Percentiles rank a stretch among this genome's conserved stretches.
These are phyloP conservation scores for Ceratina calcarata DNA, from an alignment of 1,140 invertebrate genomes.

Conservation along the genomic window DNA sequence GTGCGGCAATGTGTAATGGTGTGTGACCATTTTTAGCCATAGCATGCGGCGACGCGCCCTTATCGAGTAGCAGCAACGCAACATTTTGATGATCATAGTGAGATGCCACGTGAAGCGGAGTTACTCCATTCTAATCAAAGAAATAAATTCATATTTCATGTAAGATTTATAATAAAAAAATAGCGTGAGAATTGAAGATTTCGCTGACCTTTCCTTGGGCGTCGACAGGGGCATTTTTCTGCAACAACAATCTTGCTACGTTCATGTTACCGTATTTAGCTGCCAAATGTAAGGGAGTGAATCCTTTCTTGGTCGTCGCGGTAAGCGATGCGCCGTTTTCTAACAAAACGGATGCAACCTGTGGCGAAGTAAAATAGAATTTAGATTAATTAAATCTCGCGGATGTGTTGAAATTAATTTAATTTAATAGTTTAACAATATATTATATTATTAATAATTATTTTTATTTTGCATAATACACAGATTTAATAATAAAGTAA, in stretches of 20 bases:
- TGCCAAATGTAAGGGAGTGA: constrained; percentile 97
- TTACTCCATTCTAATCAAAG: constrained; percentile 91
- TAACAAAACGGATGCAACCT: constrained; percentile 93
- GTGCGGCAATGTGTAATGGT: constrained; percentile 98
- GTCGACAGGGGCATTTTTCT: constrained; percentile 94
- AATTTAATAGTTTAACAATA: too few relatives aligned
- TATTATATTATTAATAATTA: too few relatives aligned
- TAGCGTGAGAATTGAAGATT: background rate
- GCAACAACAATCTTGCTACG: constrained; percentile 93
- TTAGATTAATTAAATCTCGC: too few relatives aligned
- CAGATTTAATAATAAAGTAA: too few relatives aligned
- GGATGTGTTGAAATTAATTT: too few relatives aligned
- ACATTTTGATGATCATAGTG: constrained; percentile 98
- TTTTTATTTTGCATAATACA: too few relatives aligned
- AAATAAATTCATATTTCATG: constrained; percentile 6
- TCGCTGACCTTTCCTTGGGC: constrained; percentile 91
- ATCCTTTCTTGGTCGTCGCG: constrained; percentile 97
- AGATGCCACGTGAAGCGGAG: constrained; percentile 97
- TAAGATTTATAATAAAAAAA: background rate
- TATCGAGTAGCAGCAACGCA: constrained; percentile 93
- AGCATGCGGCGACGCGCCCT: constrained; percentile 96
- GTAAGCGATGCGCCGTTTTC: constrained; percentile 96
- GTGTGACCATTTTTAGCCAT: constrained; percentile 99
- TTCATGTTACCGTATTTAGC: constrained; percentile 98
- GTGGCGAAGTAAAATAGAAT: constrained; percentile 70